These are phyloP conservation scores for Thera britannica DNA, from an alignment of 2,888 invertebrate species.

Conservation along the genomic window DNA sequence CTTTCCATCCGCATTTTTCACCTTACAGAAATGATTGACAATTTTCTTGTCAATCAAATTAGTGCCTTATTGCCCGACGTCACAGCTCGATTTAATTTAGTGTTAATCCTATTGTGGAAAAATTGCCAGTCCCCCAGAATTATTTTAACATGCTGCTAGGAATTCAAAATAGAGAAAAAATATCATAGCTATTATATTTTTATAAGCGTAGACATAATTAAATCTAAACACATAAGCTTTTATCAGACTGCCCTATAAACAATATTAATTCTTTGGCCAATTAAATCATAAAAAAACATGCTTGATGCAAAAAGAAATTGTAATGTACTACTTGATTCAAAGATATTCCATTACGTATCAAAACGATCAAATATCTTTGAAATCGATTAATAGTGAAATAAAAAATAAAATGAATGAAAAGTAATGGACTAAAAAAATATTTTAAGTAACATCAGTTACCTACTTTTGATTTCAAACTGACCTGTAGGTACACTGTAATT, in stretches of 20 bases:
- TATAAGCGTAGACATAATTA: conserved; percentile 4
- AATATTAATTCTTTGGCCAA: background rate
- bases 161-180: conserved; percentile 2
- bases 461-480: conserved; percentile 3
- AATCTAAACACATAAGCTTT: conserved; percentile 9
- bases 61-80: background rate
- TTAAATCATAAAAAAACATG: background rate
- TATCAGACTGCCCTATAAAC: background rate
- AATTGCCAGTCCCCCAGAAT: conserved; percentile 13
- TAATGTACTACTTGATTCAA: background rate
- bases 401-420: background rate
- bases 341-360: background rate
- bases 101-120: background rate
- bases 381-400: background rate
- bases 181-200: background rate
- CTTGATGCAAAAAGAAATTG: background rate
- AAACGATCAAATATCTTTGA: background rate
- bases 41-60: background rate
- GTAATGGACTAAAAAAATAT: background rate
- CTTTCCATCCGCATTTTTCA: no score
- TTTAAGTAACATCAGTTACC: background rate
- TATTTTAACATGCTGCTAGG: conserved; percentile 23
- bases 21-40: background rate
- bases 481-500: conserved; percentile 1
- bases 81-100: background rate